These are phyloP conservation scores for Cryptus viduatorius DNA, from an alignment of 2,888 invertebrate genomes.

Conservation along the genomic window DNA sequence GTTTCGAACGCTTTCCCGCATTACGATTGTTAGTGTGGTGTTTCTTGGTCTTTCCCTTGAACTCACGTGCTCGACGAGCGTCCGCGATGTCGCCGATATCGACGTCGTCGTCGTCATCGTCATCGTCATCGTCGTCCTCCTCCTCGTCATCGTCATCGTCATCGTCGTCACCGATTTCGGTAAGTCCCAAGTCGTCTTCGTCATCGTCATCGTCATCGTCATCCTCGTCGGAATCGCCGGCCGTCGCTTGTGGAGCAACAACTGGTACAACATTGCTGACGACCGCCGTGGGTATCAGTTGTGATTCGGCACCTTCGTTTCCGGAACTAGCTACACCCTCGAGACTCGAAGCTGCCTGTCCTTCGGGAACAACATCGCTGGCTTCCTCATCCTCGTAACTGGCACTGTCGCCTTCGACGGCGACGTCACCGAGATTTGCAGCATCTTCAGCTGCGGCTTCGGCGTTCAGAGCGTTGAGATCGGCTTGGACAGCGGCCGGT, in stretches of 20 bases:
- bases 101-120: conserved; percentile 89
- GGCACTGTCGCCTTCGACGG: conserved; percentile 75
- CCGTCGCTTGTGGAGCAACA: conserved; percentile 74
- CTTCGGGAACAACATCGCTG: conserved; percentile 82
- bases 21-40: conserved; percentile 76
- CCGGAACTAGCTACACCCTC: conserved; percentile 80
- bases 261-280: conserved; percentile 73
- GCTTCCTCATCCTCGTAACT: conserved; percentile 83
- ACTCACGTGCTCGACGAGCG: conserved; percentile 94
- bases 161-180: conserved; percentile 81
- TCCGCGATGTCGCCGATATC: conserved; percentile 89
- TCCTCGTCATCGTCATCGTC: conserved; percentile 89
- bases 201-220: conserved; percentile 88
- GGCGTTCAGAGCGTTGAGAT: conserved; percentile 75
- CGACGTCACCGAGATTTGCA: conserved; percentile 44
- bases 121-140: conserved; percentile 89
- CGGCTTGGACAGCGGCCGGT: conserved; percentile 79
- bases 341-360: conserved; percentile 82
- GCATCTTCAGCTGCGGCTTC: conserved; percentile 79
- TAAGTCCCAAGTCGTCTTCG: conserved; percentile 85
- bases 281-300: conserved; percentile 73
- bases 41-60: conserved; percentile 88
- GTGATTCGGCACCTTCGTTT: conserved; percentile 82
- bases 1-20: conserved; percentile 75
- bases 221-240: conserved; percentile 85